Evolutionary conservation across 2,113 vertebrate species (phyloP).

Genomic region (Brachyhypopomus occidentalis): DNA sequence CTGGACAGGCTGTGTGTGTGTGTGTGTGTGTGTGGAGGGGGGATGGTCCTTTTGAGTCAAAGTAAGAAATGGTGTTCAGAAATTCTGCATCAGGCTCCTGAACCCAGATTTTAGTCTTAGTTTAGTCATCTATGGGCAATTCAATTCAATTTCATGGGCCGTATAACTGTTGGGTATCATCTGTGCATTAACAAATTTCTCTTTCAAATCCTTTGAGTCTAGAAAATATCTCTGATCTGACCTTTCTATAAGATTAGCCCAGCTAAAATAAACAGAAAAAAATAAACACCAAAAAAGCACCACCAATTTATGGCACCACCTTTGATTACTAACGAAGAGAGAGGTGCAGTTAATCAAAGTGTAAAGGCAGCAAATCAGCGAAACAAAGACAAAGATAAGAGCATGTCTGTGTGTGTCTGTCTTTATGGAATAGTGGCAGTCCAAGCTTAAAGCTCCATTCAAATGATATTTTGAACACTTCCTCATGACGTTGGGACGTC

Average conservation of each 20-base stretch:
- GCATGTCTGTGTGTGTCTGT: background rate
- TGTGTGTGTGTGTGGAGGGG: too few relatives aligned
- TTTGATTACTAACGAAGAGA: too few relatives aligned
- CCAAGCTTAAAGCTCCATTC: background rate
- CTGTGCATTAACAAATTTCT: background rate
- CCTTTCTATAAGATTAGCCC: background rate
- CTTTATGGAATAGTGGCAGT: background rate
- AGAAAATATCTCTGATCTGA: background rate
- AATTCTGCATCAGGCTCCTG: too few relatives aligned
- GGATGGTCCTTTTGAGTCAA: too few relatives aligned
- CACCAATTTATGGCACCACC: background rate
- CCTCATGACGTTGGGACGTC: slow-evolving; percentile 6
- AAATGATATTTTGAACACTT: background rate
- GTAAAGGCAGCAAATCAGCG: background rate
- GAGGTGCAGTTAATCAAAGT: too few relatives aligned
- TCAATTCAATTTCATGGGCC: too few relatives aligned
- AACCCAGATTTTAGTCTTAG: too few relatives aligned
- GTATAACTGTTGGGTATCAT: slow-evolving; percentile 11
- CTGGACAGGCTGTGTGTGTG: too few relatives aligned
- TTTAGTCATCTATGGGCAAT: too few relatives aligned
- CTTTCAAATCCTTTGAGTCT: slow-evolving; percentile 2
- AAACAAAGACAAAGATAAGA: too few relatives aligned
- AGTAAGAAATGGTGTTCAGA: too few relatives aligned
- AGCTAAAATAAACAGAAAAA: background rate
- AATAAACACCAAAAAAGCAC: background rate